Evolutionary conservation across 2,888 invertebrate genomes (phyloP).

Genomic region (Blastobasis adustella): DNA sequence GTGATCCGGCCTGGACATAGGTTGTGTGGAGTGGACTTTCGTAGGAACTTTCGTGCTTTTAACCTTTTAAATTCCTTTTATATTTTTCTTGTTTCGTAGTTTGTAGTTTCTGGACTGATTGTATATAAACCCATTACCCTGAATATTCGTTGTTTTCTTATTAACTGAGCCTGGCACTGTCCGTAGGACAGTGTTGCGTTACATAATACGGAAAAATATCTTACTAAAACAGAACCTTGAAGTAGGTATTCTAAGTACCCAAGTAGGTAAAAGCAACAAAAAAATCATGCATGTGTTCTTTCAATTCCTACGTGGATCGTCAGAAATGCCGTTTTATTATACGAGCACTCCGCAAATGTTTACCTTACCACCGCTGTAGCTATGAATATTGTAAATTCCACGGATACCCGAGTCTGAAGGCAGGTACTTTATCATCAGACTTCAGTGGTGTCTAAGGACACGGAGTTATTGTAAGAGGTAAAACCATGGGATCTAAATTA

Average conservation of each 20-base stretch:
- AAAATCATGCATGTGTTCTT: conserved; percentile 4
- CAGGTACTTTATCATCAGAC: neutral
- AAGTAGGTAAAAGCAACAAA: neutral
- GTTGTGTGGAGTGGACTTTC: too few relatives aligned
- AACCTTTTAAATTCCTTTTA: too few relatives aligned
- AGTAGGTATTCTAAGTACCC: neutral
- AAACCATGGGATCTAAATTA: neutral
- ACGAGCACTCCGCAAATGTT: neutral
- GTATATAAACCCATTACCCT: too few relatives aligned
- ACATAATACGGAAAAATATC: too few relatives aligned
- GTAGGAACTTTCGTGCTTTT: too few relatives aligned
- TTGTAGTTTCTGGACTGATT: too few relatives aligned
- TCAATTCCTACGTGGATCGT: conserved; percentile 5
- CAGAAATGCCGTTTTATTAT: conserved; percentile 1
- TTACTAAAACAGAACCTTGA: neutral
- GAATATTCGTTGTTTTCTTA: too few relatives aligned
- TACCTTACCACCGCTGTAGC: neutral
- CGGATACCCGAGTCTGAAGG: neutral
- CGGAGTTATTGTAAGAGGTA: neutral
- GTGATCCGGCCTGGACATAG: too few relatives aligned
- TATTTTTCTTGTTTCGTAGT: too few relatives aligned
- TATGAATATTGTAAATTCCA: neutral
- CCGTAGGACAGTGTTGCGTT: too few relatives aligned
- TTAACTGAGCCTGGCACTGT: too few relatives aligned
- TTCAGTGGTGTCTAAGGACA: neutral